Conservation (phyloP, 1,140 invertebrate species). For the Nylanderia fulva region DNA sequence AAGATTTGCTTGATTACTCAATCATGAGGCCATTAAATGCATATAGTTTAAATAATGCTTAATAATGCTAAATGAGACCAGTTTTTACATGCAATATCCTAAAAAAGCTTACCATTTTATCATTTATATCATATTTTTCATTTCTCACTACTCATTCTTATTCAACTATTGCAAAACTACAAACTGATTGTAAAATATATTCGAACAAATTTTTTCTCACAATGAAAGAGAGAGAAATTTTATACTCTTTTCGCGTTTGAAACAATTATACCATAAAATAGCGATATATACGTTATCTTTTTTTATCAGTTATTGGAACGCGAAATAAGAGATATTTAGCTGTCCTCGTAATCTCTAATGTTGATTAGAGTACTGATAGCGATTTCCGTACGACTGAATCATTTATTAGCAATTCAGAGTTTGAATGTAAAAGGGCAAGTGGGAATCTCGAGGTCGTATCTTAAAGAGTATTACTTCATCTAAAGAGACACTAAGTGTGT, state of each 20-base stretch:
- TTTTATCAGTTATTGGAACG: not conserved
- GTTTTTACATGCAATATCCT: not conserved
- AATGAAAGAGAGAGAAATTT: not conserved
- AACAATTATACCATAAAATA: not conserved
- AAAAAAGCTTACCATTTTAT: not conserved
- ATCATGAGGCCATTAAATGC: not conserved
- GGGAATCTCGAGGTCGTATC: not conserved
- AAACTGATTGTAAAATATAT: not conserved
- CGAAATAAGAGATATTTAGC: not conserved
- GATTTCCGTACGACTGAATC: not conserved
- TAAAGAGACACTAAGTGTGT: not conserved
- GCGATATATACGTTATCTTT: not conserved
- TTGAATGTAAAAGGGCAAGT: not conserved
- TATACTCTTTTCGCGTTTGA: not conserved
- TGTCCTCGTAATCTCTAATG: conserved; percentile 20
- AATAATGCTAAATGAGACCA: not conserved
- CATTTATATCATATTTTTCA: not conserved
- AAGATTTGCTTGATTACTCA: not conserved
- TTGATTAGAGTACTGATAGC: conserved; percentile 31
- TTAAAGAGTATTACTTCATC: not conserved
- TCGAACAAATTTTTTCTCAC: not conserved
- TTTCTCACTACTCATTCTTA: not conserved
- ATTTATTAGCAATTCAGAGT: not conserved
- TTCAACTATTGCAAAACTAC: not conserved
- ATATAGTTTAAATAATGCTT: not conserved